phyloP scores from a whole-genome alignment of 1,140 invertebrate species.

The Anagrus nilaparvatae region DNA sequence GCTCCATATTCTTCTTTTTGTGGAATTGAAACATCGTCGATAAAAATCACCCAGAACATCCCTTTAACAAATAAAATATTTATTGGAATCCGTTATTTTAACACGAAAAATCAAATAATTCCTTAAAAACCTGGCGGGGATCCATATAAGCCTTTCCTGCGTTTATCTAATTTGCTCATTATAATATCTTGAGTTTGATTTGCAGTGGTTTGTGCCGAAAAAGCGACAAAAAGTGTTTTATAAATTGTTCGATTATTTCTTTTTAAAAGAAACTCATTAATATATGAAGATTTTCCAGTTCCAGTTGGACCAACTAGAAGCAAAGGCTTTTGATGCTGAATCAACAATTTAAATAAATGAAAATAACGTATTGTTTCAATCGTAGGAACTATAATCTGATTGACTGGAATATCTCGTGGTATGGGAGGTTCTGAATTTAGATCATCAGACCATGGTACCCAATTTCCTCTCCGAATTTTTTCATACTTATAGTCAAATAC shows the following conservation, averaged over 20 bases:
- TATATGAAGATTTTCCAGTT: conserved; percentile 86
- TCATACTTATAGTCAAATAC: conserved; percentile 87
- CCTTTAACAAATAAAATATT: conserved; percentile 18
- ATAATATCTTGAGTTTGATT: conserved; percentile 94
- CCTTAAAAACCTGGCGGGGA: conserved; percentile 19
- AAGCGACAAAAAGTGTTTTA: conserved; percentile 81
- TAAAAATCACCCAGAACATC: conserved; percentile 65
- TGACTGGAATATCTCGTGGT: conserved; percentile 78
- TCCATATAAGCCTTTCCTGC: conserved; percentile 60
- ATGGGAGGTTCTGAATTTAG: conserved; percentile 67
- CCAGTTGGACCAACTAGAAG: conserved; percentile 87
- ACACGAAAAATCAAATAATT: background rate
- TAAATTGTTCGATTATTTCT: conserved; percentile 68
- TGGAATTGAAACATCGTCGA: conserved; percentile 93
- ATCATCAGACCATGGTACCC: conserved; percentile 82
- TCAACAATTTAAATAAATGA: conserved; percentile 63
- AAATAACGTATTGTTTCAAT: conserved; percentile 79
- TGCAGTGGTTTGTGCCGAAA: conserved; percentile 91
- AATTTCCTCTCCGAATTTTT: conserved; percentile 80
- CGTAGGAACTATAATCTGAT: conserved; percentile 89
- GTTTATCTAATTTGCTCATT: conserved; percentile 89
- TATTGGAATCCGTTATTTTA: no score
- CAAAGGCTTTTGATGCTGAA: conserved; percentile 69
- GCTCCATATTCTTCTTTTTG: conserved; percentile 79
- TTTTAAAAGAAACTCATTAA: conserved; percentile 74